Evolutionary conservation across 2,888 invertebrate species (phyloP), one percentile per base, ranked within the genome.

Genomic region (Synanthedon formicaeformis): DNA sequence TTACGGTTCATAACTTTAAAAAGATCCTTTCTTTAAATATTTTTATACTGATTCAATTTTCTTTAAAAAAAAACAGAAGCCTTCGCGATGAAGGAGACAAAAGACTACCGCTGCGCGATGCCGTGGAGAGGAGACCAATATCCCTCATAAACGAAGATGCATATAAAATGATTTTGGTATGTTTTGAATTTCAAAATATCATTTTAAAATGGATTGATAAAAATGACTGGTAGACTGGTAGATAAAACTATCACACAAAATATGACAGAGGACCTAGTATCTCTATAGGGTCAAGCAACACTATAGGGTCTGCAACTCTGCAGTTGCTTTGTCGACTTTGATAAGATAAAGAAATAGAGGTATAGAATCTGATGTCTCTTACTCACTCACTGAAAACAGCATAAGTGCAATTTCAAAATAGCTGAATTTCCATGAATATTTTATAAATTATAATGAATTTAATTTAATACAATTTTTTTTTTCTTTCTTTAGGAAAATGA

Each of bases 41-140:
- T 34, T 34, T 8, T 34, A 34, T 34, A 34, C 34, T 34, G 34
- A 34, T 34, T 6, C 34, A 34, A 8, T 27, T 66, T 8, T 8
- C 4, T 27, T 27, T 23, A 27, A 27, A 27, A 27, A 11, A 34
- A 27, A 11, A 40, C 55, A 81, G 81, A 55, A 71, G 73, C 64
- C 59, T 80, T 70, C 88, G 73, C 60, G 87, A 71, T 65, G 89
- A 71, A 69, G 65, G 72, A 34, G 81, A 81, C 55, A 76, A 82
- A 56, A 78, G 91, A 55, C 59, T 92, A 52, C 93, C 93, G 1
- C 73, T 93, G 49, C 86, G 93, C 63, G 93, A 93, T 69, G 91
- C 93, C 0, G 93, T 94, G 0, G 93, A 94, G 71, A 88, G 85
- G 58, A 71, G 90, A 48, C 90, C 89, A 40, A 86, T 86, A 51